Evolutionary conservation across 2,113 vertebrate species (phyloP).

Genomic region (Hippopotamus amphibius): DNA sequence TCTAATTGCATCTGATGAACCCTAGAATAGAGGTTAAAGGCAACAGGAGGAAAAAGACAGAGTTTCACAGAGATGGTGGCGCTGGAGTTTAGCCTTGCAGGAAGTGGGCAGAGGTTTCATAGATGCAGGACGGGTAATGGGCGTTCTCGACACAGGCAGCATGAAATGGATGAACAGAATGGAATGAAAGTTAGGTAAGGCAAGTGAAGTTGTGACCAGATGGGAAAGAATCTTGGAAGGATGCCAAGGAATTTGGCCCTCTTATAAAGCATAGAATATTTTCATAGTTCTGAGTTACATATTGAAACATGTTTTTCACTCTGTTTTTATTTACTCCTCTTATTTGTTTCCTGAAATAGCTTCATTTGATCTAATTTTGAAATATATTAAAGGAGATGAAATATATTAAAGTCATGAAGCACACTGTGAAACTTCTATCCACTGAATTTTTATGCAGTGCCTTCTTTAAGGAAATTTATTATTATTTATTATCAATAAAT

Average conservation of each 20-base stretch:
- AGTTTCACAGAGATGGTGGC: neutral
- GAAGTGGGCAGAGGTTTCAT: neutral
- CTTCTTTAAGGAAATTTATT: neutral
- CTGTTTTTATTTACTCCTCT: neutral
- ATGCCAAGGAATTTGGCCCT: neutral
- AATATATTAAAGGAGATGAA: neutral
- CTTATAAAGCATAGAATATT: neutral
- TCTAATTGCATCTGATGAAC: neutral
- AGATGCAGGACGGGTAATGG: too few relatives aligned
- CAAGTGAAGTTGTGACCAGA: neutral
- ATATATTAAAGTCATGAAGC: neutral
- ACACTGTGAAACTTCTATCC: neutral
- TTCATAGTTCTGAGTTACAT: conserved; percentile 28
- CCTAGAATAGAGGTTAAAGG: neutral
- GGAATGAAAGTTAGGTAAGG: neutral
- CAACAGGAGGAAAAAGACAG: neutral
- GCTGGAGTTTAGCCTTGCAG: neutral
- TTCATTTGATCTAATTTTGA: conserved; percentile 7
- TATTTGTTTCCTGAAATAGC: neutral
- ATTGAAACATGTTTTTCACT: neutral
- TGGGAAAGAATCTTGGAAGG: neutral
- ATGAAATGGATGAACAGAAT: neutral
- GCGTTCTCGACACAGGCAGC: neutral
- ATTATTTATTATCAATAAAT: conserved; percentile 8
- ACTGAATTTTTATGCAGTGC: neutral